phyloP scores from a whole-genome alignment of 2,888 invertebrate genomes.

The Lamproptera curius region DNA sequence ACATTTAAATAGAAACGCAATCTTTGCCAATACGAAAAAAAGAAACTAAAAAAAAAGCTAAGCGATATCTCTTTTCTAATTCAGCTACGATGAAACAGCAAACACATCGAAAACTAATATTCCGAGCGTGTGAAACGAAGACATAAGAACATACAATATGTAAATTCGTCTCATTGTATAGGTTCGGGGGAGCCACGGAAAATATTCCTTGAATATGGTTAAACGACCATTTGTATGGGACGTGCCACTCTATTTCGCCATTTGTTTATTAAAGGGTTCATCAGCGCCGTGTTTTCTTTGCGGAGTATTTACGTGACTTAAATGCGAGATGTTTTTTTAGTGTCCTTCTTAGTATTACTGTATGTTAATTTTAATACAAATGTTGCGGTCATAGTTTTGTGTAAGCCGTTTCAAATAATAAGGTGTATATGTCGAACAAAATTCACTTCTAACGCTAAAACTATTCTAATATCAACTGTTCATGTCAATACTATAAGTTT shows the following conservation, averaged over 20 bases:
- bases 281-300: constrained; percentile 18
- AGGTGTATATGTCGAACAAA: too few relatives aligned
- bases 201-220: constrained; percentile 19
- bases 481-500: too few relatives aligned
- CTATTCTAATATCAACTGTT: too few relatives aligned
- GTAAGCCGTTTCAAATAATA: too few relatives aligned
- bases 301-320: constrained; percentile 19
- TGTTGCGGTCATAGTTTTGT: too few relatives aligned
- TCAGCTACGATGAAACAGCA: not conserved
- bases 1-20: too few relatives aligned
- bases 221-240: constrained; percentile 20
- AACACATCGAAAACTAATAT: constrained; percentile 1
- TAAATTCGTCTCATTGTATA: constrained; percentile 7
- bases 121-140: not conserved
- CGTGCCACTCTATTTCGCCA: constrained; percentile 18
- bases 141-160: constrained; percentile 2
- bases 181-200: constrained; percentile 6
- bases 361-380: too few relatives aligned
- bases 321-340: constrained; percentile 14
- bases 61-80: too few relatives aligned
- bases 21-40: too few relatives aligned
- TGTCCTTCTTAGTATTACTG: too few relatives aligned
- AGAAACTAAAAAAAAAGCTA: too few relatives aligned
- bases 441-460: too few relatives aligned
- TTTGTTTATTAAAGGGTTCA: constrained; percentile 22